These are phyloP conservation scores for Mylabris sibirica DNA, from an alignment of 2,888 invertebrate species.

Conservation along the genomic window DNA sequence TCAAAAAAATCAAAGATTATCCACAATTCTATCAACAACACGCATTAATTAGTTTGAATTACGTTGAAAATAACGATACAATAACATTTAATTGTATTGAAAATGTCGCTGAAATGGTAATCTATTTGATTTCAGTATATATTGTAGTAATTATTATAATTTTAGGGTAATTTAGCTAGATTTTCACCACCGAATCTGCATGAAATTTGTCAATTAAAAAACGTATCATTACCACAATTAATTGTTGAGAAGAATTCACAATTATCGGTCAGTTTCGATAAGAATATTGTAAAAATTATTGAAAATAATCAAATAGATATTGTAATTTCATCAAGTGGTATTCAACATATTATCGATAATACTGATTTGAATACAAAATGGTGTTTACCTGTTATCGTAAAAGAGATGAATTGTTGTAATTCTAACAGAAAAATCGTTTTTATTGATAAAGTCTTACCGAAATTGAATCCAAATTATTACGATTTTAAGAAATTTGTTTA, in stretches of 20 bases:
- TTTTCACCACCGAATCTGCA: slow-evolving; percentile 37
- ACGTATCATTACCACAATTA: slow-evolving; percentile 27
- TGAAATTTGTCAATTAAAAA: slow-evolving; percentile 30
- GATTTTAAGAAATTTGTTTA: slow-evolving; percentile 46
- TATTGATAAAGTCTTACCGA: slow-evolving; percentile 53
- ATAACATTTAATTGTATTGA: slow-evolving; percentile 42
- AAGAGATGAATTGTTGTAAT: slow-evolving; percentile 34
- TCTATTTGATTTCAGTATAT: background rate
- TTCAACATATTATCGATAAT: slow-evolving; percentile 52
- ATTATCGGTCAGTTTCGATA: slow-evolving; percentile 49
- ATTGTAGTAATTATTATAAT: background rate
- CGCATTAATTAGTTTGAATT: slow-evolving; percentile 39
- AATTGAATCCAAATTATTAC: slow-evolving; percentile 38
- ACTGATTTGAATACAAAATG: slow-evolving; percentile 48
- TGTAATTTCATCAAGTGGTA: slow-evolving; percentile 51
- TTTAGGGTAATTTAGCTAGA: slow-evolving; percentile 39
- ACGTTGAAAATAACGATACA: slow-evolving; percentile 40
- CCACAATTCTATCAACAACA: slow-evolving; percentile 45
- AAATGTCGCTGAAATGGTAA: slow-evolving; percentile 47
- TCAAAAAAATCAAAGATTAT: slow-evolving; percentile 39
- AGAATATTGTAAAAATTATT: slow-evolving; percentile 44
- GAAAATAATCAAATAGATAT: slow-evolving; percentile 47
- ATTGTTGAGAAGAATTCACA: slow-evolving; percentile 31
- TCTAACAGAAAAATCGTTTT: slow-evolving; percentile 44
- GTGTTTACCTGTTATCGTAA: slow-evolving; percentile 54